Base-by-base conservation (phyloP, 2,888 invertebrate species). In the Spodoptera littoralis region DNA sequence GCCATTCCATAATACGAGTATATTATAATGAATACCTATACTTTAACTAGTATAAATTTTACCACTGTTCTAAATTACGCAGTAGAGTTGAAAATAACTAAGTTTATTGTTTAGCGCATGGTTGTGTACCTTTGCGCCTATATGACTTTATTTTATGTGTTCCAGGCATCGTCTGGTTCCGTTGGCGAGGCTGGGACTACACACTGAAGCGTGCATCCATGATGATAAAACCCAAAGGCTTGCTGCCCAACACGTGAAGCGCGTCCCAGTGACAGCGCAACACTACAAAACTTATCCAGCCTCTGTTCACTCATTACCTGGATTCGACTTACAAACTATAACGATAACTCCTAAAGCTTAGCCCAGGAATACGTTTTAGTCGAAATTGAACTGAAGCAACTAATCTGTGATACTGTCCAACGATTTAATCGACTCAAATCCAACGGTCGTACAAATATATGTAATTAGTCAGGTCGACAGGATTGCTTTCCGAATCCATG, bases 181-280 rank as follows among this genome's bases (percentile, higher is more conserved):
- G 98, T 84, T 98, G 98, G 98, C 96, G 98, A 92, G 98, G 98
- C 59, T 98, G 98, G 98, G 98, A 98, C 91, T 98, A 98, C 93
- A 98, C 98, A 18, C 92, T 98, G 72, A 98, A 98, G 91, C 96
- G 96, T 82, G 97, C 98, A 1, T 96, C 96, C 65, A 98, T 98
- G 98, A 98, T 98, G 98, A 98, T 98, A 86, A 97, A 97, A 87
- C 98, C 98, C 45, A 97, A 96, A 91, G 96, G 96, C 64, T 93
- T 95, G 76, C 91, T 90, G 77, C 91, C 94, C 55, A 93, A 90
- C 84, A 93, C 95, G 91, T 95, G 93, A 94, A 82, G 74, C 49
- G 52, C 46, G 54, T 57, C 30, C 58, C 47, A 58, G 51, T 55
- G 53, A 42, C 69, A 64, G 51, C 77, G 77, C 73, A 70, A 71